These are phyloP conservation scores for Serinus canaria DNA, from an alignment of 2,113 vertebrate species.

Conservation along the genomic window DNA sequence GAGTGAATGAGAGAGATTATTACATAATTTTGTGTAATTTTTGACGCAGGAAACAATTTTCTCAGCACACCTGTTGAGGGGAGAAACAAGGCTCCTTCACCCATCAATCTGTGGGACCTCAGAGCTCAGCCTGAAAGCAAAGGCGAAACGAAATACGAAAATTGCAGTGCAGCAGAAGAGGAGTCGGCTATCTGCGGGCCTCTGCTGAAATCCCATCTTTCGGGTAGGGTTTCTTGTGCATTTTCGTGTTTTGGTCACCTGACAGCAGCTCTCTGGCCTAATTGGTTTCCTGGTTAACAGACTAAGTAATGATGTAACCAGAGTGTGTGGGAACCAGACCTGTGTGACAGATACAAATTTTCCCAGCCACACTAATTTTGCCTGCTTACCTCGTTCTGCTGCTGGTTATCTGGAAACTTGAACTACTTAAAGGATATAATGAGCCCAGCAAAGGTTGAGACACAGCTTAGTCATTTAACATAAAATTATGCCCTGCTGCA, in stretches of 20 bases:
- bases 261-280: slow-evolving; percentile 72
- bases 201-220: slow-evolving; percentile 91
- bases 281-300: slow-evolving; percentile 88
- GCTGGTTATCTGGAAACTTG: slow-evolving; percentile 91
- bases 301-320: slow-evolving; percentile 99
- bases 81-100: slow-evolving; percentile 71
- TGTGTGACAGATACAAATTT: slow-evolving; percentile 93
- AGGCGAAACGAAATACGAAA: slow-evolving; percentile 99
- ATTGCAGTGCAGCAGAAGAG: slow-evolving; percentile 90
- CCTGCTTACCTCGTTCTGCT: slow-evolving; percentile 84
- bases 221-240: slow-evolving; percentile 88
- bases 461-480: slow-evolving; percentile 63
- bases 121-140: slow-evolving; percentile 93
- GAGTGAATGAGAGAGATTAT: slow-evolving; percentile 44
- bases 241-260: slow-evolving; percentile 93
- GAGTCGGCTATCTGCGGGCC: slow-evolving; percentile 92
- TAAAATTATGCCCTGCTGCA: slow-evolving; percentile 37
- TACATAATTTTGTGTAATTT: slow-evolving; percentile 64
- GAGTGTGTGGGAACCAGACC: slow-evolving; percentile 98
- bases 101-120: slow-evolving; percentile 86
- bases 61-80: slow-evolving; percentile 73
- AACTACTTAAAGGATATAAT: slow-evolving; percentile 80
- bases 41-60: slow-evolving; percentile 75
- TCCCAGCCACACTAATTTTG: slow-evolving; percentile 89
- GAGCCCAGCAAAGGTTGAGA: slow-evolving; percentile 62